phyloP scores from a whole-genome alignment of 2,888 invertebrate species.

The Andrena minutula region DNA sequence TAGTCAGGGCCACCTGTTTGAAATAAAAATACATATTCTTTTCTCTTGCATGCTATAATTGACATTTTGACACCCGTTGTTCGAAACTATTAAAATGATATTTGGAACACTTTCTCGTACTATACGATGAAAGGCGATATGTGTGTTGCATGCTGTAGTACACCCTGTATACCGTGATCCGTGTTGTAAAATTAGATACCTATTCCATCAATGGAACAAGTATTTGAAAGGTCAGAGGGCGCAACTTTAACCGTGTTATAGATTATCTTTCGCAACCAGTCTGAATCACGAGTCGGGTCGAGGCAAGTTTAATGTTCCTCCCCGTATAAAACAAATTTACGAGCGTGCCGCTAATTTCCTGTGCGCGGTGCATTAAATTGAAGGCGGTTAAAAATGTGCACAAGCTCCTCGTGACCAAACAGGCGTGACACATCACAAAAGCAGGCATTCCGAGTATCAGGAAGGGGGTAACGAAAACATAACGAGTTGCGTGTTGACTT shows the following conservation, averaged over 20 bases:
- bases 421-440: not conserved
- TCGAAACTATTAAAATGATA: not conserved
- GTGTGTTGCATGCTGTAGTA: not conserved
- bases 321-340: not conserved
- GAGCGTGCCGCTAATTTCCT: not conserved
- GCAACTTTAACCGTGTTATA: slow-evolving; percentile 26
- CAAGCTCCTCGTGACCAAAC: too few species aligned
- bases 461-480: not conserved
- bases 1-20: too few species aligned
- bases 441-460: not conserved
- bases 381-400: not conserved
- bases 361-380: not conserved
- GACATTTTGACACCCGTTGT: not conserved
- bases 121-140: not conserved
- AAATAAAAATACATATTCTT: too few species aligned
- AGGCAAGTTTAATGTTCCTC: not conserved
- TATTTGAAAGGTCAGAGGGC: slow-evolving; percentile 54
- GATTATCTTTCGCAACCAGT: slow-evolving; percentile 9
- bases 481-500: not conserved
- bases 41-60: not conserved
- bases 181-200: slow-evolving; percentile 55
- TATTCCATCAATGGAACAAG: slow-evolving; percentile 38
- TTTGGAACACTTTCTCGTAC: not conserved
- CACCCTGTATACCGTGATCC: not conserved
- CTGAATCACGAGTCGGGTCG: not conserved